Conservation (phyloP, 2,888 invertebrate genomes). For the Euproctis similis region DNA sequence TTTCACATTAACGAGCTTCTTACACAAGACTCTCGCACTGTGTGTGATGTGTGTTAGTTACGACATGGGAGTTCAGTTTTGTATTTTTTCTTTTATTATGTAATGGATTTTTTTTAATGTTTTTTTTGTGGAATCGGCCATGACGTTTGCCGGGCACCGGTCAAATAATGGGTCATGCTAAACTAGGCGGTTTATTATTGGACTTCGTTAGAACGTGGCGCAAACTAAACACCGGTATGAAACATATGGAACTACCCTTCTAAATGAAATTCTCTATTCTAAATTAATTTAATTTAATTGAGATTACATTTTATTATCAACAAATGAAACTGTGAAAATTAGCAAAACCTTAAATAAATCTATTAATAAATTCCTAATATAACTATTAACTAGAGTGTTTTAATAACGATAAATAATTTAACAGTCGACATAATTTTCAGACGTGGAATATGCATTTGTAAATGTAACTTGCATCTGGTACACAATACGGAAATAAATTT, state of each 20-base stretch:
- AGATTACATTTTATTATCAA: no score
- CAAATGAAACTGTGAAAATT: no score
- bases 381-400: no score
- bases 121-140: constrained; percentile 47
- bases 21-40: constrained; percentile 41
- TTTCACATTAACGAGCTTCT: constrained; percentile 39
- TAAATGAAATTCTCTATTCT: no score
- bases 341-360: no score
- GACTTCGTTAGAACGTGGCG: constrained; percentile 55
- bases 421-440: no score
- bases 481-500: no score
- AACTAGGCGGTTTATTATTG: constrained; percentile 57
- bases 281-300: no score
- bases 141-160: constrained; percentile 37
- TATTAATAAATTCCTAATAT: no score
- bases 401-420: no score
- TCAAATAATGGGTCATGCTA: constrained; percentile 57
- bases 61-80: constrained; percentile 30
- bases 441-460: constrained; percentile 15
- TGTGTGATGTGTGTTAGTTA: constrained; percentile 27
- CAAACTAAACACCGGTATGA: constrained; percentile 29
- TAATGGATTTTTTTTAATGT: constrained; percentile 55
- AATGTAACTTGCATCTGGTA: no score
- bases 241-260: constrained; percentile 27
- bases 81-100: constrained; percentile 48